Evolutionary conservation across 2,113 vertebrate genomes (phyloP), one percentile per base, ranked within the genome.

Genomic region (Apodemus speciosus): DNA sequence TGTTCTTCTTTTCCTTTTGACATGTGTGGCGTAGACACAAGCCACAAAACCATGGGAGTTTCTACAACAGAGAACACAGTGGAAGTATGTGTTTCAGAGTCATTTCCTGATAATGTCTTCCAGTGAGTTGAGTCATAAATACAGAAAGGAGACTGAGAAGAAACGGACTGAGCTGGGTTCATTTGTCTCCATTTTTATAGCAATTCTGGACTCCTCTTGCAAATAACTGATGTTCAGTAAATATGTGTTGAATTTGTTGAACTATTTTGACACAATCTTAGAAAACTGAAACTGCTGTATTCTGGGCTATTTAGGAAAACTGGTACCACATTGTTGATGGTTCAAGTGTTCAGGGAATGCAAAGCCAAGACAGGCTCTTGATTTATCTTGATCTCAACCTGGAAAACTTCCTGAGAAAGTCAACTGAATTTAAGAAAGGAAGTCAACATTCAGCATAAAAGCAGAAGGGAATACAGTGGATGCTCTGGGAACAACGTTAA

Each of bases 41-140:
- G 84, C 62, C 90, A 71, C 76, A 97, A 92, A 92, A 71, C 32
- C 56, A 27, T 81, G 81, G 72, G 88, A 14, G 13, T 88, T 94
- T 95, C 64, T 92, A 60, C 32, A 75, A 32, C 30, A 79, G 53
- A 88, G 66, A 69, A 85, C 68, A 77, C 64, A 40, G 3, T 64
- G 15, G 56, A 68, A 75, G 21, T 75, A 40, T 92, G 76, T 92
- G 69, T 93, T 95, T 93, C 85, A 86, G 64, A 46, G 85, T 86
- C 56, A 79, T 96, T 95, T 95, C 90, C 85, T 91, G 46, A 35
- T 85, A 81, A 25, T 62, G 40, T 84, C 58, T 90, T 75, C 27
- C 20, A 64, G 40, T 56, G 77, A 92, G 69, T 58, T 49, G 18
- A 95, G 56, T 77, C 60, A 35, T 75, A 85, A 27, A 77, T 69